These are phyloP conservation scores for Eupithecia pulchellata DNA, from an alignment of 2,888 invertebrate species.

Conservation along the genomic window DNA sequence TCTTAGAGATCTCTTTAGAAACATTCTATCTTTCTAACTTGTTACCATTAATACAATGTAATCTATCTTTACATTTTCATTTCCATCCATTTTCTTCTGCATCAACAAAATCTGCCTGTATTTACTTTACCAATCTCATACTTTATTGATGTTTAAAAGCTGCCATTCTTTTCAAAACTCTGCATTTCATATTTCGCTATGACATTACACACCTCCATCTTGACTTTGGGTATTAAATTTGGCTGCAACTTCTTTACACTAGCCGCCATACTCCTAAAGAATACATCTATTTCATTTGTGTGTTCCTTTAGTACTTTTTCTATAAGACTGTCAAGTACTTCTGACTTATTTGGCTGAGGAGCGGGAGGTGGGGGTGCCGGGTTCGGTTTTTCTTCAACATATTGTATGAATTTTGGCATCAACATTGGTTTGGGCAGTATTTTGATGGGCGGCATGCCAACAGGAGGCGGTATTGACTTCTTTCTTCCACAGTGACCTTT, in stretches of 20 bases:
- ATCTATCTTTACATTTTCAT: background rate
- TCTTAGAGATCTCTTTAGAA: background rate
- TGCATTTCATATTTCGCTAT: conserved; percentile 83
- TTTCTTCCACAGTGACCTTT: conserved; percentile 67
- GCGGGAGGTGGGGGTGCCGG: conserved; percentile 9
- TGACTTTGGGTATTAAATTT: conserved; percentile 79
- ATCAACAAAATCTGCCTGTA: background rate
- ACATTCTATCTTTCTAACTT: background rate
- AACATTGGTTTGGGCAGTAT: conserved; percentile 77
- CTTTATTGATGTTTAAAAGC: conserved; percentile 31
- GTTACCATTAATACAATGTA: background rate
- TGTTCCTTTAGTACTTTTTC: conserved; percentile 78
- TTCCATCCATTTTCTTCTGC: background rate
- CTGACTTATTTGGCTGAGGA: conserved; percentile 53
- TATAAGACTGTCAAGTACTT: conserved; percentile 75
- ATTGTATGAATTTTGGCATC: conserved; percentile 70
- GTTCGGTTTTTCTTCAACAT: conserved; percentile 68
- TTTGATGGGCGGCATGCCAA: conserved; percentile 72
- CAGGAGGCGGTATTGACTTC: conserved; percentile 63
- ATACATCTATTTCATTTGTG: conserved; percentile 80
- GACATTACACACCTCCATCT: conserved; percentile 83
- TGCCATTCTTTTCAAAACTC: conserved; percentile 71
- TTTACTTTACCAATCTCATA: background rate
- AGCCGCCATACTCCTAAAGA: conserved; percentile 81
- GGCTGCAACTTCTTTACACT: conserved; percentile 81